Base-by-base conservation (phyloP, 2,888 invertebrate species). In the Ennomos erosarius region DNA sequence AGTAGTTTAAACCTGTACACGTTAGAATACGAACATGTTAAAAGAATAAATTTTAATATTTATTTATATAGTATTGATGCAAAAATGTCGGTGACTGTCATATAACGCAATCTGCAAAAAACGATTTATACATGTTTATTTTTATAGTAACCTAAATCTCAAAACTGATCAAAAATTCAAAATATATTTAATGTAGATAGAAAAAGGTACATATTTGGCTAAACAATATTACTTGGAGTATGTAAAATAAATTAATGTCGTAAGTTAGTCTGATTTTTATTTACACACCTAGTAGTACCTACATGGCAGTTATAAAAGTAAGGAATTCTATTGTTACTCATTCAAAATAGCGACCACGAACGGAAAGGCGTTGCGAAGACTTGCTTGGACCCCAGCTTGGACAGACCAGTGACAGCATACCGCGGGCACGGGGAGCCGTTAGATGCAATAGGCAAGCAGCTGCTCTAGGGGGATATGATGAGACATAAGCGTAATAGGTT, bases 241-340 rank as follows among this genome's bases (percentile, higher is more conserved):
- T 51, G 46, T 58, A 53, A 55, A 59, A 55, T 59, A 59, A 59
- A 59, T 26, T 26, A 26, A 58, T 42, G 49, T 54, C 36, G 9
- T 16, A 54, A 54, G 36, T 34, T 46, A 0, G n/a, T 10, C 26
- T 1, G 10, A n/a, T 38, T 37, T 26, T 26, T 6, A 26, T 26
- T 26, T 26, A 26, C 6, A 26, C 6, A 26, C 26, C 6, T 26
- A 26, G 5, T 26, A 26, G 26, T 26, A n/a, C 26, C 0, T 26
- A 26, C 26, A 26, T 26, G 26, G 6, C 26, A 6, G 26, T 26
- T 26, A 26, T 5, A 26, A 16, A 16, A 2, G 16, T 16, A 16
- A 16, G 16, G 16, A 16, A 2, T 16, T 16, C 16, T 16, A 16
- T 16, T 16, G 16, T 16, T 16, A 16, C 16, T 16, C 16, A n/a